Base-by-base conservation (phyloP, 1,140 invertebrate species). In the Orchestia grillus region DNA sequence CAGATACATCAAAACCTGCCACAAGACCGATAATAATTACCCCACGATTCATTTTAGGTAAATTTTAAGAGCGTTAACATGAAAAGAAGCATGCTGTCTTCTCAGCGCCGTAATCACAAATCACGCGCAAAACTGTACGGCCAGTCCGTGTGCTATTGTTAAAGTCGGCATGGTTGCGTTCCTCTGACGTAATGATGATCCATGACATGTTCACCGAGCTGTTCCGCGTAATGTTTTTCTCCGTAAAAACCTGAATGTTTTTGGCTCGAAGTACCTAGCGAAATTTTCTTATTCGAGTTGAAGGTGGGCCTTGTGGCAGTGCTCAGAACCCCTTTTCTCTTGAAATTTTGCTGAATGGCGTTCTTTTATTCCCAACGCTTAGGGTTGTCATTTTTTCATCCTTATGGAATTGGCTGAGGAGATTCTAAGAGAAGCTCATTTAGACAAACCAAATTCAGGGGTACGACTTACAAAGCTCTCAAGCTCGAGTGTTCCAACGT, bases 21-120 rank as follows among this genome's bases (percentile, higher is more conserved):
- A 42, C 41, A 91, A 11, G 44, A 44, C 88, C 88, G 44, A 91
- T 44, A 23, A 44, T 91, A 91, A 91, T 91, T 91, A 91, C 88
- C 88, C 11, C 88, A 91, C 88, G 88, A 91, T 91, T 91, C 88
- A 42, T 91, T 91, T 42, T 44, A 43, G 88, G 44, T 91, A 91
- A 91, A 91, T 91, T 91, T 91, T 91, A 36, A 19, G 41, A 42
- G 88, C 88, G 11, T 43, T 91, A 42, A 91, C 88, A 91, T 91
- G 41, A 91, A 42, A 91, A 91, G 41, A 43, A 42, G 41, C 88
- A 91, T 43, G 44, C 41, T 43, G 88, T 43, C 23, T 28, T 91
- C 44, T 23, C 44, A 42, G 44, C 88, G 41, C 88, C 11, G 41
- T 91, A 91, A 43, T 42, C 44, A 42, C 88, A 91, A 91, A 42